Percentiles rank a stretch among this genome's conserved stretches.
Conservation (phyloP, 1,140 invertebrate species). For the Hesperophylax magnus region DNA sequence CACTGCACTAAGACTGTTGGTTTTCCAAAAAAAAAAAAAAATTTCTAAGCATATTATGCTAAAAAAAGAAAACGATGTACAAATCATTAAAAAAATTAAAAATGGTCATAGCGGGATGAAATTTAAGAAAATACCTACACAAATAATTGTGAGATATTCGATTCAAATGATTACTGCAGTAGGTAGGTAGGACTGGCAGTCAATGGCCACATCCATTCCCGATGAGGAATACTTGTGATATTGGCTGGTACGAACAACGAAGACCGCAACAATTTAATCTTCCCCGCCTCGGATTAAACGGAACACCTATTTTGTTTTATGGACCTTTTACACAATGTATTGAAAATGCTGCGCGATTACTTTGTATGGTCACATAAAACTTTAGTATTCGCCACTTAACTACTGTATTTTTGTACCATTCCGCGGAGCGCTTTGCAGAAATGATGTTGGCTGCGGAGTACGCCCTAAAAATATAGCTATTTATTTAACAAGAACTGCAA, state of each 20-base stretch:
- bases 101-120: no score
- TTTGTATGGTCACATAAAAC: constrained; percentile 32
- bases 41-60: no score
- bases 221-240: no score
- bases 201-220: no score
- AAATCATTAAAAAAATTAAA: no score
- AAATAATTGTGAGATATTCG: no score
- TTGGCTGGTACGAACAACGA: neutral
- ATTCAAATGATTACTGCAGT: no score
- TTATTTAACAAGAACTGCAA: neutral
- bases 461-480: neutral
- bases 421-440: neutral
- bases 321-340: constrained; percentile 41
- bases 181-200: no score
- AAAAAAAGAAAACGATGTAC: no score
- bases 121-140: no score
- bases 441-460: neutral
- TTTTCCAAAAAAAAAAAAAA: no score
- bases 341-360: constrained; percentile 39
- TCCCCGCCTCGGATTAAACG: constrained; percentile 39
- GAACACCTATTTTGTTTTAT: constrained; percentile 46
- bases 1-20: no score
- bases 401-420: constrained; percentile 1
- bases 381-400: constrained; percentile 27
- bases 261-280: constrained; percentile 40